Conservation (phyloP, 1,140 invertebrate species). For the Ganaspis sp. region DNA sequence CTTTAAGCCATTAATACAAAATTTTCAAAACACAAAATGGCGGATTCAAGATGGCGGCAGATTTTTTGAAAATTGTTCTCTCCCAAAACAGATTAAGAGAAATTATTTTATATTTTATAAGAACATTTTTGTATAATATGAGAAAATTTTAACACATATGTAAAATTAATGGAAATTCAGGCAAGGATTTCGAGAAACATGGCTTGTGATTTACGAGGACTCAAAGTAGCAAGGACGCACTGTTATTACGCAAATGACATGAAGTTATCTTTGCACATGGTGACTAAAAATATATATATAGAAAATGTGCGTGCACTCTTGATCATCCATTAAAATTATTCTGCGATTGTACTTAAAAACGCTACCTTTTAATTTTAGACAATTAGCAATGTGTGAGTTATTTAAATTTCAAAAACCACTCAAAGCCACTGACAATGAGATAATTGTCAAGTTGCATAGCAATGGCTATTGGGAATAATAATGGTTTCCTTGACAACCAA, state of each 20-base stretch:
- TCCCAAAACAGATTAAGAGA: too few species aligned
- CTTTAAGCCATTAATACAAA: too few species aligned
- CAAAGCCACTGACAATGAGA: neutral
- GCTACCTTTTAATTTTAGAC: neutral
- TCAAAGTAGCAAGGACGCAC: conserved; percentile 46
- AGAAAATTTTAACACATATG: too few species aligned
- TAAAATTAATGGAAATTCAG: neutral
- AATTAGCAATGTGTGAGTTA: neutral
- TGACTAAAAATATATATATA: neutral
- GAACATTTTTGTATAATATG: too few species aligned
- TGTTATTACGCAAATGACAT: conserved; percentile 40
- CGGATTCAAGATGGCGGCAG: too few species aligned
- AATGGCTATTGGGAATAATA: neutral
- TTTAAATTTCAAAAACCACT: neutral
- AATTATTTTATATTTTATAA: too few species aligned
- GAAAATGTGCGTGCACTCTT: neutral
- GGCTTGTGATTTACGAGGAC: conserved; percentile 45
- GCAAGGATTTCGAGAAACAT: neutral
- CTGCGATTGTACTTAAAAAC: neutral
- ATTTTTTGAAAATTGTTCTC: too few species aligned
- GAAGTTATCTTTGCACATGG: neutral
- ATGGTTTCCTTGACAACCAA: conserved; percentile 11
- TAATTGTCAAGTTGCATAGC: neutral
- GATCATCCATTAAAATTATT: neutral
- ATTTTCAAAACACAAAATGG: too few species aligned